phyloP scores from a whole-genome alignment of 2,888 invertebrate species.

The Drosophila demipolita region DNA sequence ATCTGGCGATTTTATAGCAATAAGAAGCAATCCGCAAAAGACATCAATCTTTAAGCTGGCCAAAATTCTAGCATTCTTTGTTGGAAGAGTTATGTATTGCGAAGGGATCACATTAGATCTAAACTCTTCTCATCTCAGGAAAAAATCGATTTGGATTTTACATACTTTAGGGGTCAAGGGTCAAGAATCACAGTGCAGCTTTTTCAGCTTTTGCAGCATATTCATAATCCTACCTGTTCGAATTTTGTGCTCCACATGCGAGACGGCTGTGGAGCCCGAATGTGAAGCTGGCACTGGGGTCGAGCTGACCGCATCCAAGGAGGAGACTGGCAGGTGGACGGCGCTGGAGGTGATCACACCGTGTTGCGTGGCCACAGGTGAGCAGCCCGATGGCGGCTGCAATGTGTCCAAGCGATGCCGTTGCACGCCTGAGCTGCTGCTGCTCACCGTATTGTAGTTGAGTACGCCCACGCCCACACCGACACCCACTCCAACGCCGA shows the following conservation, averaged over 20 bases:
- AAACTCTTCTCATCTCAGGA: neutral
- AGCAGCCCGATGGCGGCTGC: constrained; percentile 82
- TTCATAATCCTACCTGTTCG: constrained; percentile 57
- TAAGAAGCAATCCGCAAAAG: neutral
- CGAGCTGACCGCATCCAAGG: constrained; percentile 64
- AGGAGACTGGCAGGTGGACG: constrained; percentile 55
- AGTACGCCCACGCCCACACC: constrained; percentile 59
- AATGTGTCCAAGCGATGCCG: constrained; percentile 84
- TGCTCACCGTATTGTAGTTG: constrained; percentile 76
- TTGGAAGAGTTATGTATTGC: neutral
- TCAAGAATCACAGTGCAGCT: neutral
- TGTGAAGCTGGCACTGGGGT: constrained; percentile 57
- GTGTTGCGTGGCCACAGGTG: constrained; percentile 81
- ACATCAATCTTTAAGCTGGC: neutral
- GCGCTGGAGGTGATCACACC: constrained; percentile 82
- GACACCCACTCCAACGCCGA: constrained; percentile 60
- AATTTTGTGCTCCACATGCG: constrained; percentile 78
- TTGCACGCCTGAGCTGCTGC: constrained; percentile 83
- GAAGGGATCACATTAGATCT: neutral
- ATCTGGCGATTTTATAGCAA: neutral
- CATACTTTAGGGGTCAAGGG: neutral
- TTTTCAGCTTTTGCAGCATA: neutral
- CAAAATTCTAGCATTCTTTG: neutral
- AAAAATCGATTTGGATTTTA: neutral
- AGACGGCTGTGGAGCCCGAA: constrained; percentile 58